These are phyloP conservation scores for Lasiurus borealis DNA, from an alignment of 2,113 vertebrate species.

Conservation along the genomic window DNA sequence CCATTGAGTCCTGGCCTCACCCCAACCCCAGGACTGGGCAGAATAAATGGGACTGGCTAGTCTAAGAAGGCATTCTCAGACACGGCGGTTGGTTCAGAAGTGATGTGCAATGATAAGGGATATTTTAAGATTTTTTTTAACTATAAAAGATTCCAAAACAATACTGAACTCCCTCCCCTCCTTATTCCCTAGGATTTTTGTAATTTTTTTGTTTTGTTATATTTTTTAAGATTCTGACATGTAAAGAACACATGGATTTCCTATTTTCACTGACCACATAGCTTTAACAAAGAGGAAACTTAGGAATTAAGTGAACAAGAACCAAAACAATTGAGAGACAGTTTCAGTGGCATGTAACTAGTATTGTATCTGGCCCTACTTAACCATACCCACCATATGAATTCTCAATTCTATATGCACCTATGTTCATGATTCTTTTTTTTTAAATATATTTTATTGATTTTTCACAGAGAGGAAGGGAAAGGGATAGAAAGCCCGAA, in stretches of 20 bases:
- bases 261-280: background rate
- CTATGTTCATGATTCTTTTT: background rate
- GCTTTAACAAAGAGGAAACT: background rate
- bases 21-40: no score
- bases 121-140: background rate
- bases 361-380: background rate
- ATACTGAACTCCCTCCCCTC: rapidly evolving
- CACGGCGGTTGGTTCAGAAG: background rate
- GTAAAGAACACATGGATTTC: background rate
- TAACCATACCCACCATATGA: background rate
- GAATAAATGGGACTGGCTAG: background rate
- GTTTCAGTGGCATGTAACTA: background rate
- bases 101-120: background rate
- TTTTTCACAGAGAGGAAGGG: no score
- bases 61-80: background rate
- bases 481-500: no score
- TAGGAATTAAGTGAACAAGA: background rate
- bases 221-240: background rate
- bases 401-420: background rate
- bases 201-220: background rate
- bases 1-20: background rate
- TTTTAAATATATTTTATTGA: background rate
- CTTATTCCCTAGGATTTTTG: background rate
- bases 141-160: background rate
- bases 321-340: background rate